Base-by-base conservation (phyloP, 2,797 vertebrate species). In the Trichosurus vulpecula region DNA sequence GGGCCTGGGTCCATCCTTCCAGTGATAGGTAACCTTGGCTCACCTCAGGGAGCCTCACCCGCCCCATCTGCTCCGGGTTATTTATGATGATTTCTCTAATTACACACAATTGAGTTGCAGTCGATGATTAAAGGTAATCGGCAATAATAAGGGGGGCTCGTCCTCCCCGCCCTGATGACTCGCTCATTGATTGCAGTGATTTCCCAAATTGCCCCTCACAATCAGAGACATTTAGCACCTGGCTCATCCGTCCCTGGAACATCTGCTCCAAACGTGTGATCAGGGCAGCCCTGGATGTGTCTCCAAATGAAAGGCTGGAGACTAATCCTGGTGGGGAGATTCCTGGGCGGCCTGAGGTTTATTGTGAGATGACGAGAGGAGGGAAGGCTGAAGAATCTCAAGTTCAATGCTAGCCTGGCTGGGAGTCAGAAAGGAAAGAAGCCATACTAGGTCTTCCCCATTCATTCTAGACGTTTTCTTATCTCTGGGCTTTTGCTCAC, bases 181-280 rank as follows among this genome's bases (percentile, higher is more conserved):
- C 99, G 98, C 97, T 99, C 99, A 99, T 99, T 99, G 99, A 99
- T 99, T 99, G 99, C 99, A 99, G 99, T 99, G 99, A 99, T 99
- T 99, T 99, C 95, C 99, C 98, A 99, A 99, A 99, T 99, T 99
- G 98, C 99, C 99, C 98, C 98, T 98, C 98, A 98, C 99, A 99
- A 99, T 99, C 99, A 98, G 99, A 99, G 98, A 99, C 98, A 98
- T 98, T 99, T 99, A 99, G 99, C 99, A 99, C 99, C 99, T 99
- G 99, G 99, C 98, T 98, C 98, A 98, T 98, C 97, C 98, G 98
- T 97, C 97, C 98, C 96, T 94, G 97, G 97, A 98, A 99, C 99
- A 99, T 99, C 99, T 99, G 99, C 98, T 98, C 58, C 97, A 98
- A 98, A 98, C 29, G 98, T 98, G 98, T 98, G 98, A 99, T 98